Percentiles rank a stretch among this genome's conserved stretches.
Conservation (phyloP, 2,113 vertebrate genomes). For the Hemiscyllium ocellatum region DNA sequence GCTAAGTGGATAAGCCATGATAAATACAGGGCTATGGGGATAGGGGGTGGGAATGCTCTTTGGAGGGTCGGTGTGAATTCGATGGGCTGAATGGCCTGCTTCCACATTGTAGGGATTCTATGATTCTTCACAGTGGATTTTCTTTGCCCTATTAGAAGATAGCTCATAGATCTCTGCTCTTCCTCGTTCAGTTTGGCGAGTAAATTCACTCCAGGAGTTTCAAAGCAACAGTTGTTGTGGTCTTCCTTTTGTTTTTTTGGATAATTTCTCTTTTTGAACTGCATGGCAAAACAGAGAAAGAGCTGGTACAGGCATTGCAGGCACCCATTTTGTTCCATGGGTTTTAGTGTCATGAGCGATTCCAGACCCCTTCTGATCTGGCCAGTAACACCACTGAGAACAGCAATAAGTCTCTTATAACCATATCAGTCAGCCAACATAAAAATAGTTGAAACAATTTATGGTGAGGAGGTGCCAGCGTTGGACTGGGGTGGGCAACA, state of each 20-base stretch:
- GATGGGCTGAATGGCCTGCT: no score
- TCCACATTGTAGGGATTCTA: no score
- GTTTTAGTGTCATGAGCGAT: neutral
- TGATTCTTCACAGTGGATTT: no score
- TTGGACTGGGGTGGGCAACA: no score
- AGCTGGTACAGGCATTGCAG: neutral
- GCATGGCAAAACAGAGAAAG: neutral
- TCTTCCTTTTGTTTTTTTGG: neutral
- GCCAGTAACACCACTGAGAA: neutral
- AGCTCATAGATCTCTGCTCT: neutral
- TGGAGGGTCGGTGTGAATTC: no score
- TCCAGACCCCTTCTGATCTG: neutral
- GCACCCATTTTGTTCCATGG: neutral
- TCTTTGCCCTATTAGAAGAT: neutral
- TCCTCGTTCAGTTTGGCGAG: neutral
- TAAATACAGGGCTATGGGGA: no score
- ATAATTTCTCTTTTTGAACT: neutral
- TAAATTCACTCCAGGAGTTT: neutral
- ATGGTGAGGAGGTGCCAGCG: no score
- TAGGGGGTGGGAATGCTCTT: no score
- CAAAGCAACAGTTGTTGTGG: neutral
- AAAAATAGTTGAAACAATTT: neutral
- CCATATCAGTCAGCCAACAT: neutral
- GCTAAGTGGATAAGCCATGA: no score
- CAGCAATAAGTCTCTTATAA: neutral